A percentile compares a stretch with the other conserved stretches of the same genome.
These are phyloP conservation scores for Prionailurus bengalensis DNA, from an alignment of 2,113 vertebrate genomes.

Conservation along the genomic window DNA sequence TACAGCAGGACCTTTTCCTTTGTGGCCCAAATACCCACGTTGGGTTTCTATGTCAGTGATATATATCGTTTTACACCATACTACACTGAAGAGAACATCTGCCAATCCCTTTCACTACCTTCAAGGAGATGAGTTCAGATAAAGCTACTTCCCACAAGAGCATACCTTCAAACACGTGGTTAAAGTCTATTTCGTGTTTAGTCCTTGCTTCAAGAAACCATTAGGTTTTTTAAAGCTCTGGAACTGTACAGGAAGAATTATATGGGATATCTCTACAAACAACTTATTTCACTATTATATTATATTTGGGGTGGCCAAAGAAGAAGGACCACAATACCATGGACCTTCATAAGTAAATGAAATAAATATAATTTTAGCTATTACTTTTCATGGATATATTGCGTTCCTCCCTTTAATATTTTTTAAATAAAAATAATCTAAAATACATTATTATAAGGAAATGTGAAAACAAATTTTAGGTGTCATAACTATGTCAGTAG, in stretches of 20 bases:
- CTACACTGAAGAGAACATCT: background rate
- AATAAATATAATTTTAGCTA: background rate
- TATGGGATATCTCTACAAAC: background rate
- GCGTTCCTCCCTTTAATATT: background rate
- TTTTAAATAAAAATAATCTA: slow-evolving; percentile 37
- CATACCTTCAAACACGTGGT: background rate
- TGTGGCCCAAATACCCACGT: background rate
- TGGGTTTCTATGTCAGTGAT: background rate
- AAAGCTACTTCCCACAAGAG: background rate
- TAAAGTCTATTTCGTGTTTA: slow-evolving; percentile 24
- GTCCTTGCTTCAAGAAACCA: slow-evolving; percentile 19
- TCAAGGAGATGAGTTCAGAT: background rate
- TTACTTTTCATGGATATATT: background rate
- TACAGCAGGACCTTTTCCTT: background rate
- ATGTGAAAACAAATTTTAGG: background rate
- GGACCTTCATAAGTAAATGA: background rate
- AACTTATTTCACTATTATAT: slow-evolving; percentile 1
- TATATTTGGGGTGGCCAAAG: background rate
- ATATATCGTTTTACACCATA: background rate
- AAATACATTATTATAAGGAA: background rate
- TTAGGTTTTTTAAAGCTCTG: slow-evolving; percentile 35
- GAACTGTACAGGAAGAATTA: background rate
- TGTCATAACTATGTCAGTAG: background rate
- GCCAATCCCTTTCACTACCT: background rate
- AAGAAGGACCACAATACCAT: background rate